Conservation (phyloP, 2,888 invertebrate species). For the Synanthedon andrenaeformis region DNA sequence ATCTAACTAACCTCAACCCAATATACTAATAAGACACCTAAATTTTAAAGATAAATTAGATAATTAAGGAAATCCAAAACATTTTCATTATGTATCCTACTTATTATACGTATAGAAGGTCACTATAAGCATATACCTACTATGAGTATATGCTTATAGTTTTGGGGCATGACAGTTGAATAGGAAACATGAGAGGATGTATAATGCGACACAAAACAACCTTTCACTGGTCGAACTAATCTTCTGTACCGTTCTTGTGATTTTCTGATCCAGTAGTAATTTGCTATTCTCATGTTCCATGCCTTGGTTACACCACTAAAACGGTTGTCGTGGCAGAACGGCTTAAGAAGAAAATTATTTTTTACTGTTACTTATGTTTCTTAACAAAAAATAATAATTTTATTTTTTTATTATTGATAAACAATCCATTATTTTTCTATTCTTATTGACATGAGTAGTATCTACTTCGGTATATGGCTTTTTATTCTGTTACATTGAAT, state of each 20-base stretch:
- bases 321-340: neutral
- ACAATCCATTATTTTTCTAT: no score
- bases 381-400: no score
- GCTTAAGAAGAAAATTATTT: neutral
- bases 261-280: constrained; percentile 58
- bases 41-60: no score
- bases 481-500: no score
- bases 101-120: neutral
- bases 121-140: neutral
- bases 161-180: constrained; percentile 25
- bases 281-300: constrained; percentile 41
- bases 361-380: no score
- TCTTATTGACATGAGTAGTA: no score
- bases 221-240: constrained; percentile 49
- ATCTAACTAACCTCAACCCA: no score
- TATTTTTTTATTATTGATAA: neutral
- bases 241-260: constrained; percentile 38
- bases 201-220: constrained; percentile 5
- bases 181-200: constrained; percentile 10
- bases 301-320: constrained; percentile 19
- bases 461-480: no score
- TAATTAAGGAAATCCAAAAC: no score
- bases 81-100: no score
- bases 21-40: no score
- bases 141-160: neutral